Evolutionary conservation across 2,113 vertebrate genomes (phyloP).

Genomic region (Cebus imitator): DNA sequence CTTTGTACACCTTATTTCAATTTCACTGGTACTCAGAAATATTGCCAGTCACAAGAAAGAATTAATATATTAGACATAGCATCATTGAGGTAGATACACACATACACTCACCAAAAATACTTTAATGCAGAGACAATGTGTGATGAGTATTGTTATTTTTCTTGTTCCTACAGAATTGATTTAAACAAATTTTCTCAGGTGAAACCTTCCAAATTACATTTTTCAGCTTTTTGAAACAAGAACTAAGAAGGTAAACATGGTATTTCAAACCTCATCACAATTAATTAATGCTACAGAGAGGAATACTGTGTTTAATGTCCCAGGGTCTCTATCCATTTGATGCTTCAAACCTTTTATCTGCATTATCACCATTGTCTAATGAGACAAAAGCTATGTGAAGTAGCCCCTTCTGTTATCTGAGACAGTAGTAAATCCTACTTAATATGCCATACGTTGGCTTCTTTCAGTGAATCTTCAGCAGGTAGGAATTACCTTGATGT

Average conservation of each 20-base stretch:
- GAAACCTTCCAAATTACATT: slow-evolving; percentile 13
- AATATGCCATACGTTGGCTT: not conserved
- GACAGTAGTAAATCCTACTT: not conserved
- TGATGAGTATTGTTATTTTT: not conserved
- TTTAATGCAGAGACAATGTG: not conserved
- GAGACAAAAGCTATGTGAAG: not conserved
- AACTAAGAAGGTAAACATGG: not conserved
- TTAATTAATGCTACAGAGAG: not conserved
- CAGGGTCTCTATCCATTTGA: not conserved
- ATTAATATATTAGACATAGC: not conserved
- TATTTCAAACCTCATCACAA: not conserved
- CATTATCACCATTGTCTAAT: not conserved
- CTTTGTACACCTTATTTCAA: not conserved
- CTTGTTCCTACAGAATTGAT: not conserved
- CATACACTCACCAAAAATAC: not conserved
- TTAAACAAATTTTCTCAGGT: not conserved
- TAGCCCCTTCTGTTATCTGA: not conserved
- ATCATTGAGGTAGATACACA: not conserved
- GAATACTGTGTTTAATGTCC: not conserved
- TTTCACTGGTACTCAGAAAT: not conserved
- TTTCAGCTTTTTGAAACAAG: not conserved
- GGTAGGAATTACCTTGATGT: not conserved
- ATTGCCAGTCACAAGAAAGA: not conserved
- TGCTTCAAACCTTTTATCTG: not conserved
- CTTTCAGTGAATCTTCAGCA: not conserved